These are phyloP conservation scores for Elysia chlorotica DNA, from an alignment of 1,140 invertebrate species.

Conservation along the genomic window DNA sequence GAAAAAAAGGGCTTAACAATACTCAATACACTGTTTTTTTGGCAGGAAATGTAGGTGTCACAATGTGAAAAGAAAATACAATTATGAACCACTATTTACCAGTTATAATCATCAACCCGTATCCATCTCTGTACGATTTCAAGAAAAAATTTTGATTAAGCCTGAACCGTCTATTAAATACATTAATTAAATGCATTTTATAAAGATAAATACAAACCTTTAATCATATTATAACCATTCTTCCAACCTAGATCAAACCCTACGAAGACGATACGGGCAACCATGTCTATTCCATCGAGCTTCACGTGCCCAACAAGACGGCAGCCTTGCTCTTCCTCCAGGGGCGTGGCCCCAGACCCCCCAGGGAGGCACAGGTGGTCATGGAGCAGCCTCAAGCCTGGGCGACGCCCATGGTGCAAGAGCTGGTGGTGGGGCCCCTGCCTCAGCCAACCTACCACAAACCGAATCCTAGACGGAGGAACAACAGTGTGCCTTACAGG, in stretches of 20 bases:
- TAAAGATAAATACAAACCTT: background rate
- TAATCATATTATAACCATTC: background rate
- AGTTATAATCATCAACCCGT: too few species aligned
- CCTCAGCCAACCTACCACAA: constrained; percentile 23
- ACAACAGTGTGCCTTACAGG: background rate
- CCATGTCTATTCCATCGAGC: constrained; percentile 21
- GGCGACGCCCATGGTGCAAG: constrained; percentile 31
- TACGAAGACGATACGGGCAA: background rate
- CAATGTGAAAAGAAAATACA: too few species aligned
- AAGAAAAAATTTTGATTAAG: background rate
- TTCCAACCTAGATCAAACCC: background rate
- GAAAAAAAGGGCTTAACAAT: too few species aligned
- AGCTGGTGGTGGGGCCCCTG: constrained; percentile 45
- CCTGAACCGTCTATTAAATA: background rate
- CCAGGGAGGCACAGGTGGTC: constrained; percentile 40
- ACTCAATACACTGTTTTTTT: too few species aligned
- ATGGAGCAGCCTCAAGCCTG: constrained; percentile 33
- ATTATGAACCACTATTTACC: too few species aligned
- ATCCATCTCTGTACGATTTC: background rate
- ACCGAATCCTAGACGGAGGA: constrained; percentile 13
- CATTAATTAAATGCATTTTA: background rate
- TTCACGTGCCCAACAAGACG: constrained; percentile 23
- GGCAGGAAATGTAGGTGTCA: too few species aligned
- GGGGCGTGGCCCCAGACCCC: constrained; percentile 20
- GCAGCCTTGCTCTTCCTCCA: constrained; percentile 32